A percentile compares a stretch with the other conserved stretches of the same genome.
These are phyloP conservation scores for Dufourea novaeangliae DNA, from an alignment of 1,140 invertebrate genomes.

Conservation along the genomic window DNA sequence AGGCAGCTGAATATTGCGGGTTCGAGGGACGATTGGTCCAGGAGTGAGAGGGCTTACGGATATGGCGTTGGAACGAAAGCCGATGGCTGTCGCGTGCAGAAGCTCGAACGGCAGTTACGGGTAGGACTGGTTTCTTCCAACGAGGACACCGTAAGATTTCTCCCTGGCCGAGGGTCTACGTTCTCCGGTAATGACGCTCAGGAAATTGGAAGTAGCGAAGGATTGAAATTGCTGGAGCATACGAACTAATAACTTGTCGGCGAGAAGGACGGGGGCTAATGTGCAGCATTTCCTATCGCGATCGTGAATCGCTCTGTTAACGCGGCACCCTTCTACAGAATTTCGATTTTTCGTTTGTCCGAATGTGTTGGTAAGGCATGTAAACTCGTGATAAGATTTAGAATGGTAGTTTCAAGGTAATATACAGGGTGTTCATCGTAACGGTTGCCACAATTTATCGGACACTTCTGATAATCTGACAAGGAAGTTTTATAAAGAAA, in stretches of 20 bases:
- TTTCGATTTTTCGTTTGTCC: background rate
- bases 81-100: constrained; percentile 62
- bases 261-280: background rate
- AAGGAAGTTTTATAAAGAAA: too few species aligned
- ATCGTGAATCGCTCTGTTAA: constrained; percentile 5
- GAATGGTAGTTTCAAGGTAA: too few species aligned
- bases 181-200: constrained; percentile 57
- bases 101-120: constrained; percentile 44
- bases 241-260: constrained; percentile 50
- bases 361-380: background rate
- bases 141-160: constrained; percentile 46
- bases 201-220: constrained; percentile 60
- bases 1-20: constrained; percentile 32
- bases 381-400: background rate
- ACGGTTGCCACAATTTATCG: too few species aligned
- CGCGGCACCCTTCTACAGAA: background rate
- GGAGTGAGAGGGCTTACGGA: constrained; percentile 23
- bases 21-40: constrained; percentile 19
- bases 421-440: too few species aligned
- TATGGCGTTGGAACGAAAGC: constrained; percentile 54
- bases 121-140: constrained; percentile 51
- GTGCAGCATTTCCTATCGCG: background rate
- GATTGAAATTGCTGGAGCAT: constrained; percentile 54
- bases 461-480: too few species aligned
- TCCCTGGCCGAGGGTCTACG: constrained; percentile 45